Percentiles rank a stretch among this genome's conserved stretches.
Evolutionary conservation across 2,797 vertebrate genomes (phyloP).

Genomic region (Peromyscus melanophrys): DNA sequence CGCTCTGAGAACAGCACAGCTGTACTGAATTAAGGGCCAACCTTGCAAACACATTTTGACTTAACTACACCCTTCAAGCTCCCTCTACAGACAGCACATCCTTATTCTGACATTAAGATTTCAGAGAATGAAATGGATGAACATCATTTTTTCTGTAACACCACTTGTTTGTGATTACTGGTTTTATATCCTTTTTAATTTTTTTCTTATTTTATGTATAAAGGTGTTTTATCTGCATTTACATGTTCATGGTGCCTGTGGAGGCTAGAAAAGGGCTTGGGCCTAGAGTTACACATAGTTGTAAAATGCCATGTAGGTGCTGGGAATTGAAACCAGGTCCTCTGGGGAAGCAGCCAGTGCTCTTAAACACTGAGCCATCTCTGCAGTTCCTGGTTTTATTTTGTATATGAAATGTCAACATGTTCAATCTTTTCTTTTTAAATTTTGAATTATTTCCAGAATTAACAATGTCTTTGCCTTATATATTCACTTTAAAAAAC

Average conservation of each 20-base stretch:
- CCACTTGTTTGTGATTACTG: not conserved
- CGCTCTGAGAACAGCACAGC: not conserved
- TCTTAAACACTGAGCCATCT: not conserved
- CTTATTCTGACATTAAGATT: not conserved
- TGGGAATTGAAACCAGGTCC: not conserved
- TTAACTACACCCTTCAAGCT: not conserved
- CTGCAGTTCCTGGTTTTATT: not conserved
- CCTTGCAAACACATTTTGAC: not conserved
- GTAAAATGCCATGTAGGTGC: not conserved
- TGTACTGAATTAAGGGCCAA: not conserved
- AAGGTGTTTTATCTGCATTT: not conserved
- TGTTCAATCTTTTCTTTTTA: constrained; percentile 20
- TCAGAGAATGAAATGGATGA: not conserved
- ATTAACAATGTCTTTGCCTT: constrained; percentile 46
- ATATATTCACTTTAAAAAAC: constrained; percentile 12
- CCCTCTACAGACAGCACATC: not conserved
- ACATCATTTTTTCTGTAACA: not conserved
- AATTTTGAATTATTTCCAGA: constrained; percentile 74
- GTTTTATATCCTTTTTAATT: not conserved
- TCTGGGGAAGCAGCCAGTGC: not conserved
- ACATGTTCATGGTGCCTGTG: not conserved
- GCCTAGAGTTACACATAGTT: not conserved
- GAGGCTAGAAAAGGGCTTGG: not conserved
- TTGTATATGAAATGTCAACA: constrained; percentile 10
- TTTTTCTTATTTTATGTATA: not conserved